Conservation (phyloP, 1,140 invertebrate species). For the Tachypleus tridentatus region DNA sequence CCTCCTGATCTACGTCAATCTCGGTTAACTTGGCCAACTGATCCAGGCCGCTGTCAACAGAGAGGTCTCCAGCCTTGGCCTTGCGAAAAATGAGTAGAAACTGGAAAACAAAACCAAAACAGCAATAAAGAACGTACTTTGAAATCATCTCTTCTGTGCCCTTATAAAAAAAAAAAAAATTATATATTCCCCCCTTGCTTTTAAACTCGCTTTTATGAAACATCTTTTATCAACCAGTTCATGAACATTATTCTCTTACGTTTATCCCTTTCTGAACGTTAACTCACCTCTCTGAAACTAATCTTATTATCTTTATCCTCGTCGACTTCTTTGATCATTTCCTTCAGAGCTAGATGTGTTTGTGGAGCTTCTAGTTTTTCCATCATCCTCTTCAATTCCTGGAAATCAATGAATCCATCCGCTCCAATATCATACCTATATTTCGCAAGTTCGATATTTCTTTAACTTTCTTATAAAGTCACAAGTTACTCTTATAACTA, state of each 20-base stretch:
- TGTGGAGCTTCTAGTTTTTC: constrained; percentile 84
- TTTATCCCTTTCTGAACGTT: background rate
- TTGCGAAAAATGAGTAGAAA: constrained; percentile 79
- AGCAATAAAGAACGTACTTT: background rate
- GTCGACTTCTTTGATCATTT: constrained; percentile 89
- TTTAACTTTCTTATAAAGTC: no score
- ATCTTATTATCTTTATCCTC: constrained; percentile 80
- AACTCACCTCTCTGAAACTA: constrained; percentile 68
- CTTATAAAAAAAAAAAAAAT: background rate
- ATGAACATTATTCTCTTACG: no score
- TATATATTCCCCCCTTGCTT: background rate
- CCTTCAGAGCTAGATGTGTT: constrained; percentile 82
- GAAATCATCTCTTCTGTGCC: background rate
- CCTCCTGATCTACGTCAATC: constrained; percentile 75
- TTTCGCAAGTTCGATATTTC: no score
- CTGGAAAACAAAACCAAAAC: constrained; percentile 29
- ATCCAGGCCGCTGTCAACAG: constrained; percentile 63
- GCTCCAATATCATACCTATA: constrained; percentile 71
- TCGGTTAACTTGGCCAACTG: constrained; percentile 70
- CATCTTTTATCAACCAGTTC: no score
- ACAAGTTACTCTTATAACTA: no score
- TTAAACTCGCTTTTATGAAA: no score
- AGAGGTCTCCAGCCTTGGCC: constrained; percentile 68
- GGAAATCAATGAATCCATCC: constrained; percentile 75
- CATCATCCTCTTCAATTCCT: constrained; percentile 90